Conservation (phyloP, 2,797 vertebrate species). For the Spheniscus humboldti region DNA sequence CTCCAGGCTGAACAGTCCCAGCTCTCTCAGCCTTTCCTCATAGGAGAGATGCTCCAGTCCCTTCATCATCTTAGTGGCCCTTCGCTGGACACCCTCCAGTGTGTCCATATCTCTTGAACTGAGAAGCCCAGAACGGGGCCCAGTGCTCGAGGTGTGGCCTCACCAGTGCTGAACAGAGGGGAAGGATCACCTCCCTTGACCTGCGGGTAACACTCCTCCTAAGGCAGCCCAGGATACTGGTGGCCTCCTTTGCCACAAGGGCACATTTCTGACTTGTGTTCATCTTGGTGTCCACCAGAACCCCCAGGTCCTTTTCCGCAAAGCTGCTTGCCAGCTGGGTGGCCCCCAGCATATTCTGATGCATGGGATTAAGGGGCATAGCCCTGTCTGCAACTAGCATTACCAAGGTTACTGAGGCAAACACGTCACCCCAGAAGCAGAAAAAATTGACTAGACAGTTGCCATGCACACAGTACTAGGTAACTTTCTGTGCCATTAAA, state of each 20-base stretch:
- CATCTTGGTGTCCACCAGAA: not conserved
- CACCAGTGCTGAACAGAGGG: not conserved
- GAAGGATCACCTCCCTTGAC: not conserved
- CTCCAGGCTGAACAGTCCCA: not conserved
- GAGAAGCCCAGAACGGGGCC: not conserved
- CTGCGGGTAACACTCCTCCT: not conserved
- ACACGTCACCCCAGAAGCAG: not conserved
- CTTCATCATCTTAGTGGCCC: not conserved
- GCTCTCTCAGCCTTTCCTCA: not conserved
- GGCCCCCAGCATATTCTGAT: not conserved
- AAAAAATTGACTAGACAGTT: not conserved
- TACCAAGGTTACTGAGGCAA: not conserved
- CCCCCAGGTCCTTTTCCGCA: not conserved
- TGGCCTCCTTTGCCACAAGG: not conserved
- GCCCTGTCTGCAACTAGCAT: not conserved
- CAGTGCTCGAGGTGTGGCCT: not conserved
- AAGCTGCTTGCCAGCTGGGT: not conserved
- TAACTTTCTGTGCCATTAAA: not conserved
- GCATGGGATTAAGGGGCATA: not conserved
- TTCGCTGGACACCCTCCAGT: fast-evolving
- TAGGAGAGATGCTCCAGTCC: not conserved
- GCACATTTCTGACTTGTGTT: not conserved
- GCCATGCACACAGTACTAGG: not conserved
- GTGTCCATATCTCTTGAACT: not conserved
- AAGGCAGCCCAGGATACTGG: not conserved